A percentile compares a stretch with the other conserved stretches of the same genome.
Conservation (phyloP, 1,140 invertebrate species). For the Ceratosolen fusciceps region DNA sequence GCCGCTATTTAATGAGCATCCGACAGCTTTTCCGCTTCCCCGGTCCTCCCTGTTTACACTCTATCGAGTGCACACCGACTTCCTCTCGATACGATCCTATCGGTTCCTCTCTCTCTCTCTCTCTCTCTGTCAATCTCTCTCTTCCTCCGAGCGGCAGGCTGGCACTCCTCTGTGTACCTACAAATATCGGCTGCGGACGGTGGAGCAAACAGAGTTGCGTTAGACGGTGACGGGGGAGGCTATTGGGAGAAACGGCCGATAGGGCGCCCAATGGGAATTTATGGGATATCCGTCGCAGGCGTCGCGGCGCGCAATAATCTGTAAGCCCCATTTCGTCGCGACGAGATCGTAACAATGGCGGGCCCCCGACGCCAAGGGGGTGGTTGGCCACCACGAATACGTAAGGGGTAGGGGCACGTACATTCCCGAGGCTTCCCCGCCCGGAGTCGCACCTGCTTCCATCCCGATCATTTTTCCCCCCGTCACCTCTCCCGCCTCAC, state of each 20-base stretch:
- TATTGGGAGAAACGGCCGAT: background rate
- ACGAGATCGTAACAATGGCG: too few relatives aligned
- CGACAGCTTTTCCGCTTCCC: background rate
- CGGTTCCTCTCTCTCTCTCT: background rate
- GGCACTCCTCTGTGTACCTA: background rate
- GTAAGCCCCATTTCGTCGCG: too few relatives aligned
- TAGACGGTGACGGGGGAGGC: background rate
- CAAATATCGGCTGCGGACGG: background rate
- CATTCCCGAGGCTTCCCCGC: too few relatives aligned
- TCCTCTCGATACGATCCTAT: background rate
- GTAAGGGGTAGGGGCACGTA: too few relatives aligned
- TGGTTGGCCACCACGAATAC: too few relatives aligned
- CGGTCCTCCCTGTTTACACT: background rate
- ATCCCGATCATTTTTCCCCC: too few relatives aligned
- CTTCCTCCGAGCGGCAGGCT: background rate
- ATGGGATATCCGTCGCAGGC: conserved; percentile 10
- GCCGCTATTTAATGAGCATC: background rate
- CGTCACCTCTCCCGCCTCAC: too few relatives aligned
- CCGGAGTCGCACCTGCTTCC: background rate
- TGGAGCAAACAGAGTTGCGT: background rate
- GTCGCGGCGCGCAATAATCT: background rate
- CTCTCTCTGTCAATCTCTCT: background rate
- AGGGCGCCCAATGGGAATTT: background rate
- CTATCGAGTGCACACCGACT: background rate
- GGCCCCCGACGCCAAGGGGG: too few relatives aligned